These are phyloP conservation scores for Mungos mungo DNA, from an alignment of 2,113 vertebrate species.

Conservation along the genomic window DNA sequence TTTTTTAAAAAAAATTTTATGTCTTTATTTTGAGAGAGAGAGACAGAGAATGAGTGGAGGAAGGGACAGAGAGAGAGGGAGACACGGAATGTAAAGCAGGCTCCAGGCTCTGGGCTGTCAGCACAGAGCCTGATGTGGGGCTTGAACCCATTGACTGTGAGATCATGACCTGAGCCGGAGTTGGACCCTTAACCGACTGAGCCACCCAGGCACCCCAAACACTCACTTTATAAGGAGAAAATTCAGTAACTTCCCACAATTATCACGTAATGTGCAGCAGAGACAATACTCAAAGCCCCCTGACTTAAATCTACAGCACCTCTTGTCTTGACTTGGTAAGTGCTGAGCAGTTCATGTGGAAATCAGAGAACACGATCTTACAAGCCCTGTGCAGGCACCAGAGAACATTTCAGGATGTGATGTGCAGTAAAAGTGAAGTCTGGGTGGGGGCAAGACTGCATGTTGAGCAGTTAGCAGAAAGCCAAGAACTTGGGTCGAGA, in stretches of 20 bases:
- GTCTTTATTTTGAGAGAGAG: too few relatives aligned
- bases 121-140: too few relatives aligned
- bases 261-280: background rate
- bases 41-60: too few relatives aligned
- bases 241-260: background rate
- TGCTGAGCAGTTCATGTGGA: background rate
- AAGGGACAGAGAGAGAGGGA: too few relatives aligned
- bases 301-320: background rate
- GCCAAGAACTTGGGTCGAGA: background rate
- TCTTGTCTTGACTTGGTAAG: background rate
- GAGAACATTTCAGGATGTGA: background rate
- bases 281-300: background rate
- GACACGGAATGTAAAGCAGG: too few relatives aligned
- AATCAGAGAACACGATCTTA: background rate
- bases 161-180: too few relatives aligned
- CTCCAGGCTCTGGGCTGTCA: too few relatives aligned
- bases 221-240: background rate
- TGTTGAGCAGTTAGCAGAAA: background rate
- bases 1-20: background rate
- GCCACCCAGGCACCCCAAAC: background rate
- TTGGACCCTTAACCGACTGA: too few relatives aligned
- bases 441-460: background rate
- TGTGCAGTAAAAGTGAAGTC: background rate
- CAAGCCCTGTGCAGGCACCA: background rate
- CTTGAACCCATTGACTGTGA: too few relatives aligned